Percentiles rank a stretch among this genome's conserved stretches.
Conservation (phyloP, 1,140 invertebrate species). For the Brachionus plicatilis region DNA sequence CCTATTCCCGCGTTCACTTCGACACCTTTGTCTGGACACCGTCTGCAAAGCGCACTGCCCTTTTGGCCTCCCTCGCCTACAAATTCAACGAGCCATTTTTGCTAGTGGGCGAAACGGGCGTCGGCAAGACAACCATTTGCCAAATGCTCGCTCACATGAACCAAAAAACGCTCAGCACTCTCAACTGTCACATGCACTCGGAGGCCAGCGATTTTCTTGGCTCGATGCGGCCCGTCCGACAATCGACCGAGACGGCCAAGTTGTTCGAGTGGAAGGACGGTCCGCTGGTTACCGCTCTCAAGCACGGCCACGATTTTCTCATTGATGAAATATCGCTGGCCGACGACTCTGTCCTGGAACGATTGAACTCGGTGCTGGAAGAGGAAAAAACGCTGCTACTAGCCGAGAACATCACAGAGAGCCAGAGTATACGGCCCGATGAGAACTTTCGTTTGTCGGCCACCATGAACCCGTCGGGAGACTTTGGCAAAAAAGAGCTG, state of each 20-base stretch:
- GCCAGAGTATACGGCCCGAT: slow-evolving; percentile 60
- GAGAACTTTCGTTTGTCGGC: slow-evolving; percentile 82
- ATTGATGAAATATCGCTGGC: slow-evolving; percentile 98
- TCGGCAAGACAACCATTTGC: slow-evolving; percentile 95
- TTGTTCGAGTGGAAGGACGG: slow-evolving; percentile 98
- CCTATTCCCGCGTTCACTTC: slow-evolving; percentile 55
- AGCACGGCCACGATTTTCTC: slow-evolving; percentile 76
- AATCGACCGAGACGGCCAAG: slow-evolving; percentile 49
- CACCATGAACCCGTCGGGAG: slow-evolving; percentile 99
- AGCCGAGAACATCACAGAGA: slow-evolving; percentile 68
- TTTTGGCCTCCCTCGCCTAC: slow-evolving; percentile 79
- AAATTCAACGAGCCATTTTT: slow-evolving; percentile 88
- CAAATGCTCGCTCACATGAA: slow-evolving; percentile 72
- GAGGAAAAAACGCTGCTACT: slow-evolving; percentile 81
- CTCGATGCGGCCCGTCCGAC: slow-evolving; percentile 78
- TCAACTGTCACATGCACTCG: slow-evolving; percentile 98
- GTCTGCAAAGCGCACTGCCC: slow-evolving; percentile 79
- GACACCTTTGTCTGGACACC: slow-evolving; percentile 86
- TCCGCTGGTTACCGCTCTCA: slow-evolving; percentile 84
- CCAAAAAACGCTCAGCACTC: slow-evolving; percentile 64
- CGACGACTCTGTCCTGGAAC: slow-evolving; percentile 94
- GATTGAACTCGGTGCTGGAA: slow-evolving; percentile 92
- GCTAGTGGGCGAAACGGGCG: slow-evolving; percentile 91
- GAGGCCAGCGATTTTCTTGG: slow-evolving; percentile 96
- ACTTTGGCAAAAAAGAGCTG: slow-evolving; percentile 98